Conservation (phyloP, 2,113 vertebrate genomes). For the Oxygymnocypris stewartii region DNA sequence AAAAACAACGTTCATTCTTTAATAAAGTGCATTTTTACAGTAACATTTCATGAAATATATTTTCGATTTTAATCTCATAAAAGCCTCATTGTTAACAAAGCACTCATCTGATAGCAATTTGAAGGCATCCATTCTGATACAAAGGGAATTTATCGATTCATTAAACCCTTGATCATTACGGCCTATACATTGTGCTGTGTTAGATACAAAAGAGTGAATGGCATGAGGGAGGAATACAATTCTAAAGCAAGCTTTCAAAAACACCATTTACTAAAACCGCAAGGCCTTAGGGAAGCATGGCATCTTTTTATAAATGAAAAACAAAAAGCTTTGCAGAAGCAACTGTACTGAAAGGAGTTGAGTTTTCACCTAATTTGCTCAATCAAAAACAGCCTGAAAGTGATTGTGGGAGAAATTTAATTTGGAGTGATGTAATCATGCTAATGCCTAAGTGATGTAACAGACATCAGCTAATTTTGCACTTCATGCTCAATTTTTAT, state of each 20-base stretch:
- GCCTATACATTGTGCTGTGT: constrained; percentile 25
- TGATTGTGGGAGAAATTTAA: background rate
- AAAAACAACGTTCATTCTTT: constrained; percentile 59
- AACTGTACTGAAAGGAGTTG: background rate
- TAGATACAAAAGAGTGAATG: constrained; percentile 17
- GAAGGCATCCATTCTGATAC: constrained; percentile 60
- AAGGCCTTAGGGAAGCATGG: too few relatives aligned
- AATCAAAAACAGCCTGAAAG: background rate
- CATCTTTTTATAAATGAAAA: background rate
- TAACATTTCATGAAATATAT: constrained; percentile 68
- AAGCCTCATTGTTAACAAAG: constrained; percentile 56
- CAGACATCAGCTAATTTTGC: background rate
- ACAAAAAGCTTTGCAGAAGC: background rate
- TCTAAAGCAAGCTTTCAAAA: background rate
- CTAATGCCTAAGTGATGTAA: background rate
- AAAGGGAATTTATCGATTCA: constrained; percentile 54
- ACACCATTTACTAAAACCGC: background rate
- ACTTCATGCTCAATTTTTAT: background rate
- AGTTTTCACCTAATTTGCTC: background rate
- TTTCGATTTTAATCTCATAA: constrained; percentile 48
- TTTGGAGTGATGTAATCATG: background rate
- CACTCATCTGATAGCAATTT: constrained; percentile 68
- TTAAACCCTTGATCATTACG: background rate
- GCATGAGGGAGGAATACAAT: background rate
- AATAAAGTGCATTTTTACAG: constrained; percentile 83